These are phyloP conservation scores for Euura saliciscinereae DNA, from an alignment of 1,140 invertebrate species.

Conservation along the genomic window DNA sequence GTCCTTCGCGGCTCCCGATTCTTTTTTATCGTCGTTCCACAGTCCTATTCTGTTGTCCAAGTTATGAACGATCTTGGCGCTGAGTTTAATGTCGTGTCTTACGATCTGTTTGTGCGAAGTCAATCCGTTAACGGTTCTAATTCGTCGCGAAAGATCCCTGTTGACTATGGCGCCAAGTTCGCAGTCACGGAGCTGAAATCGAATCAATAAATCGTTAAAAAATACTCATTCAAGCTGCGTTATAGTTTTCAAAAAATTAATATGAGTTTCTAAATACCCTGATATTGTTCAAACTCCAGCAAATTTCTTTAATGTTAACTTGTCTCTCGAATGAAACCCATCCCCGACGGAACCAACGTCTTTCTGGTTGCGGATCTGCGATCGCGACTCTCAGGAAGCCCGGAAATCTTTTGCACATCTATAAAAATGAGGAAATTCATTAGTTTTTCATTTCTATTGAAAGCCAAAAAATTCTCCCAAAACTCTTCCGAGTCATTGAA, in stretches of 20 bases:
- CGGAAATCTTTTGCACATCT: conserved; percentile 93
- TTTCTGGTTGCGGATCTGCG: conserved; percentile 94
- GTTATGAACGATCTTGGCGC: conserved; percentile 94
- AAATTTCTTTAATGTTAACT: conserved; percentile 99
- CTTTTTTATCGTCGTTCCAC: conserved; percentile 70
- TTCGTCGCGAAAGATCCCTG: conserved; percentile 88
- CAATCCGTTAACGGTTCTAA: conserved; percentile 91
- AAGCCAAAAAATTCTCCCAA: background rate
- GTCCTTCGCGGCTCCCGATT: conserved; percentile 28
- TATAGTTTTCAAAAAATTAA: conserved; percentile 19
- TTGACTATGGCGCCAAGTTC: conserved; percentile 95
- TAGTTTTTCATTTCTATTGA: background rate
- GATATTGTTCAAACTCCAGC: conserved; percentile 98
- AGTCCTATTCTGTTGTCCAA: conserved; percentile 85
- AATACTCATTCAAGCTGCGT: conserved; percentile 8
- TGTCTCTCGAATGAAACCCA: conserved; percentile 98
- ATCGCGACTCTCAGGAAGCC: conserved; percentile 96
- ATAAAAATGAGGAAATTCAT: conserved; percentile 34
- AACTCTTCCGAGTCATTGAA: conserved; percentile 8
- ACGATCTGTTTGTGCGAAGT: conserved; percentile 91
- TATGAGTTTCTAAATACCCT: conserved; percentile 61
- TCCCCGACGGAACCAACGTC: conserved; percentile 92
- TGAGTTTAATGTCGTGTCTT: conserved; percentile 89
- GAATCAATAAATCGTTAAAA: conserved; percentile 17
- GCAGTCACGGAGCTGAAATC: conserved; percentile 79